These are phyloP conservation scores for Gadus macrocephalus DNA, from an alignment of 2,113 vertebrate genomes.

Conservation along the genomic window DNA sequence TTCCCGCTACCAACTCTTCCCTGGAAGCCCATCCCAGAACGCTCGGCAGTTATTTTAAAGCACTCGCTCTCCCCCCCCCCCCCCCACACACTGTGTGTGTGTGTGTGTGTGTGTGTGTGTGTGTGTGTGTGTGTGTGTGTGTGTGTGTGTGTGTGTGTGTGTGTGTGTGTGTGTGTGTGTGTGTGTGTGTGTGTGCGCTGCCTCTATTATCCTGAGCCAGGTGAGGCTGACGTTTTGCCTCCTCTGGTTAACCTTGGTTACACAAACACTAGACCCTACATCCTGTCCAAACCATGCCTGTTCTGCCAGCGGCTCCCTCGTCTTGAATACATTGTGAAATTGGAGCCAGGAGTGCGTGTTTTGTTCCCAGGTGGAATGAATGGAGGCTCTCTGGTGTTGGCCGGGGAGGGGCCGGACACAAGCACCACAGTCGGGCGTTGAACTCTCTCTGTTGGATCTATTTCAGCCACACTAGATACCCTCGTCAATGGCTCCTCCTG, in stretches of 20 bases:
- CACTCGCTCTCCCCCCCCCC: conserved; percentile 34
- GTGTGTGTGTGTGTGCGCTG: conserved; percentile 56
- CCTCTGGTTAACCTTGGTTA: conserved; percentile 57
- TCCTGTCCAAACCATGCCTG: conserved; percentile 16
- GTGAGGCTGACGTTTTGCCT: conserved; percentile 38
- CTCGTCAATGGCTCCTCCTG: too few relatives aligned
- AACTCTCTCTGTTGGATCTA: too few relatives aligned
- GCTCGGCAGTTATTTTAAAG: conserved; percentile 60
- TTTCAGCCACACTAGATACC: too few relatives aligned
- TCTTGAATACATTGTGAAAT: conserved; percentile 62
- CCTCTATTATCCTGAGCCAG: conserved; percentile 15
- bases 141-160: conserved; percentile 59
- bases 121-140: conserved; percentile 37
- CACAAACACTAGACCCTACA: conserved; percentile 38
- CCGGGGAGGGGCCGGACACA: neutral
- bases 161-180: conserved; percentile 31
- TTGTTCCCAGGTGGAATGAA: conserved; percentile 45
- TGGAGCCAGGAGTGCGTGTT: conserved; percentile 32
- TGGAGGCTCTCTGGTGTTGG: conserved; percentile 1
- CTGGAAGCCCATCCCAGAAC: conserved; percentile 47
- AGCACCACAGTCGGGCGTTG: too few relatives aligned
- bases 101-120: conserved; percentile 39
- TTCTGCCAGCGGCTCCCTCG: conserved; percentile 37
- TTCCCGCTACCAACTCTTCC: neutral
- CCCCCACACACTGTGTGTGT: conserved; percentile 43